Conservation (phyloP, 2,888 invertebrate species). For the Tuberolachnus salignus region DNA sequence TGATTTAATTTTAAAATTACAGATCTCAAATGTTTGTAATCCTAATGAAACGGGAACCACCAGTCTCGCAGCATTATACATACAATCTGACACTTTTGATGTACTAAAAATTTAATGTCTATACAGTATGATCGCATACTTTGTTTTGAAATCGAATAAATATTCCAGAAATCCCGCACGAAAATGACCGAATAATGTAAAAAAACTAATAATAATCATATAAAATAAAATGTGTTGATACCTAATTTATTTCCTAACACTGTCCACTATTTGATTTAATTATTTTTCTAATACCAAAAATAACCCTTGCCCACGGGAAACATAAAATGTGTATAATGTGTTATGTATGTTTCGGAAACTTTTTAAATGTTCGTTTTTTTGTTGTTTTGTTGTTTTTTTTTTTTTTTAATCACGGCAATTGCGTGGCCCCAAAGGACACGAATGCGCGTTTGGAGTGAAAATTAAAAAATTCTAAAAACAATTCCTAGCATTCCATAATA, state of each 20-base stretch:
- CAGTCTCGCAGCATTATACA: not conserved
- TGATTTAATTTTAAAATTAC: not conserved
- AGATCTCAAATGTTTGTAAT: too few relatives aligned
- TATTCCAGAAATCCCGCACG: not conserved
- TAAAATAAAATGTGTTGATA: too few relatives aligned
- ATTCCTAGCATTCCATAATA: constrained; percentile 37
- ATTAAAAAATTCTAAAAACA: constrained; percentile 52
- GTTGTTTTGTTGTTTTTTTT: not conserved
- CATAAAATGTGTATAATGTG: constrained; percentile 28
- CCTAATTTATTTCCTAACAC: too few relatives aligned
- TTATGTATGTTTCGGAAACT: constrained; percentile 24
- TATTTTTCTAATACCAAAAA: not conserved
- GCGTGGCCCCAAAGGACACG: constrained; percentile 16
- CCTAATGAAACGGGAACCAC: constrained; percentile 1
- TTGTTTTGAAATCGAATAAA: not conserved
- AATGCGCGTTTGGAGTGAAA: constrained; percentile 14
- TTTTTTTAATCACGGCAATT: constrained; percentile 45
- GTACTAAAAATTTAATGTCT: too few relatives aligned
- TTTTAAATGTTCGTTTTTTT: constrained; percentile 8
- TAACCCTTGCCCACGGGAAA: constrained; percentile 1
- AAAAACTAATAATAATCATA: too few relatives aligned
- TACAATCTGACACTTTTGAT: constrained; percentile 4
- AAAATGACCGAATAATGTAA: not conserved
- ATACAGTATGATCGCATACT: too few relatives aligned
- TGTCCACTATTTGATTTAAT: constrained; percentile 20